phyloP scores from a whole-genome alignment of 2,113 vertebrate species.

The Myotis yumanensis region DNA sequence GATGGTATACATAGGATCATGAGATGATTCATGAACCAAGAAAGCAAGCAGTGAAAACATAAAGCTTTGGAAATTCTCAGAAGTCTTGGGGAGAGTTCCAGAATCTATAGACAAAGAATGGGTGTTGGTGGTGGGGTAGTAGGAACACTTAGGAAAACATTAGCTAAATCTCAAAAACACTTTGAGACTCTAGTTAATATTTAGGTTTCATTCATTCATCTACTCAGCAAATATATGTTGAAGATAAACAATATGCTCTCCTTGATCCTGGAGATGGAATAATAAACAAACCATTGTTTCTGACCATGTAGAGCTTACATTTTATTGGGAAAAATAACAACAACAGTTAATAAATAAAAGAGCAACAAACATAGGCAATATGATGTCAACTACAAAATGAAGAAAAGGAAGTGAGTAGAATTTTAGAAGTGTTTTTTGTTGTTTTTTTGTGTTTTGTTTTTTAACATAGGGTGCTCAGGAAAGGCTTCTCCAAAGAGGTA shows the following conservation, averaged over 20 bases:
- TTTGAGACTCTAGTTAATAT: background rate
- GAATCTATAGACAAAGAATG: background rate
- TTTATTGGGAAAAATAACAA: background rate
- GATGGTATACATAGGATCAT: background rate
- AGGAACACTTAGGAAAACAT: background rate
- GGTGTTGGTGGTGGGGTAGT: background rate
- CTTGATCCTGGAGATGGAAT: background rate
- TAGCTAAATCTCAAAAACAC: background rate
- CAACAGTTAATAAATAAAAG: background rate
- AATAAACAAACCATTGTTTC: background rate
- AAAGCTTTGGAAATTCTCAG: background rate
- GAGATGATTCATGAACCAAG: background rate
- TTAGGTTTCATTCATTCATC: background rate
- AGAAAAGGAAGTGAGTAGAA: background rate
- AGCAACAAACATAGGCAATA: background rate
- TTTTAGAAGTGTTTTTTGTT: background rate
- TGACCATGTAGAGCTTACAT: background rate
- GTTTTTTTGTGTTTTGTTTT: background rate
- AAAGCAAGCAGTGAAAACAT: background rate
- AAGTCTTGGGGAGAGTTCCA: background rate
- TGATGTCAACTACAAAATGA: background rate
- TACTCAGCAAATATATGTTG: background rate
- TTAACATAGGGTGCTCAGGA: background rate
- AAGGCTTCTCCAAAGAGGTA: background rate
- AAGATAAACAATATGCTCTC: background rate